These are phyloP conservation scores for Cyclura pinguis DNA, from an alignment of 2,797 vertebrate species.

Conservation along the genomic window DNA sequence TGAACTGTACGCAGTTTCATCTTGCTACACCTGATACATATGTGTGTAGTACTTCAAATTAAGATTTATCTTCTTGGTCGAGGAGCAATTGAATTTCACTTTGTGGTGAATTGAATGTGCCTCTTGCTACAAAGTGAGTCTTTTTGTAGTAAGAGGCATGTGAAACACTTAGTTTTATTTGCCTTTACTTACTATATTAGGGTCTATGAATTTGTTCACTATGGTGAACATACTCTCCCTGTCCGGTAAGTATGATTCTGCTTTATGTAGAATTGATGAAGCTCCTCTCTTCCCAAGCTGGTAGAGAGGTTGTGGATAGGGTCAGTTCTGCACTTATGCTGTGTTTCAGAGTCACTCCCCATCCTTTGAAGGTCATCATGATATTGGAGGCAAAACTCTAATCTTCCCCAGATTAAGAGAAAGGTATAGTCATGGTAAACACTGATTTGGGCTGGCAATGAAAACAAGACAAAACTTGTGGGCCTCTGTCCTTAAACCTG, in stretches of 20 bases:
- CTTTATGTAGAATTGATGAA: neutral
- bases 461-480: neutral
- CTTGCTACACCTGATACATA: fast-evolving
- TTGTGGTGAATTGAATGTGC: neutral
- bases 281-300: neutral
- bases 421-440: neutral
- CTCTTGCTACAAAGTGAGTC: neutral
- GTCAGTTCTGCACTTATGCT: neutral
- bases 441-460: neutral
- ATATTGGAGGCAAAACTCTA: neutral
- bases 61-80: neutral
- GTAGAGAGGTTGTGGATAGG: no score
- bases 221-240: neutral
- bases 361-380: neutral
- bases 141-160: neutral
- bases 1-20: neutral
- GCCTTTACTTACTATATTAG: neutral
- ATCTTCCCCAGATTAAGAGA: neutral
- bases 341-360: neutral
- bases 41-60: neutral
- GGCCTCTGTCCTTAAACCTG: neutral
- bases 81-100: neutral
- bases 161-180: neutral
- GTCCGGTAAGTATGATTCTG: neutral
- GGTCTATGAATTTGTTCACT: neutral